Conservation (phyloP, 2,113 vertebrate genomes). For the Crypturellus undulatus region DNA sequence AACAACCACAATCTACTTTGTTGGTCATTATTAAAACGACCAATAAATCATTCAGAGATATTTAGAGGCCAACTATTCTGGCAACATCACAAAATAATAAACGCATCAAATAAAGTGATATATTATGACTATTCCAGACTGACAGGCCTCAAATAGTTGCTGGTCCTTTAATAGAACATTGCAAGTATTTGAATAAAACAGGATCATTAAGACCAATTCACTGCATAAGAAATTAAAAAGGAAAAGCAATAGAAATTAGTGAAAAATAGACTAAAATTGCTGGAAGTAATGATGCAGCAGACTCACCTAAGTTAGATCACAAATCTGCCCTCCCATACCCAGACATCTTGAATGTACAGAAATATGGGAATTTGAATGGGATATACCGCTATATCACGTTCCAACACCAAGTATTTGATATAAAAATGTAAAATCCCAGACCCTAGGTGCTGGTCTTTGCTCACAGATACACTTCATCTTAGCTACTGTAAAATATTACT, state of each 20-base stretch:
- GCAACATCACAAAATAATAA: not conserved
- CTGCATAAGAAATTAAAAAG: not conserved
- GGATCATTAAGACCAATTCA: conserved; percentile 8
- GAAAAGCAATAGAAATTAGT: not conserved
- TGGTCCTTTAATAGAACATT: not conserved
- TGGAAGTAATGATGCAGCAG: not conserved
- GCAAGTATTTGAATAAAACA: not conserved
- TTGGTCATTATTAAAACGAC: conserved; percentile 9
- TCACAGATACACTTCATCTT: not conserved
- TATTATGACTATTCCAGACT: not conserved
- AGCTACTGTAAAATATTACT: not conserved
- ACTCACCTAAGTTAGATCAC: not conserved
- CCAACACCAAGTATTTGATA: not conserved
- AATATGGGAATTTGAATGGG: not conserved
- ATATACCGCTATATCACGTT: not conserved
- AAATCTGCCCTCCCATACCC: not conserved
- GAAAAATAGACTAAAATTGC: not conserved
- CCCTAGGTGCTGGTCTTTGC: not conserved
- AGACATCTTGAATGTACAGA: not conserved
- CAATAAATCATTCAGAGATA: not conserved
- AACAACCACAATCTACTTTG: not conserved
- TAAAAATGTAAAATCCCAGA: not conserved
- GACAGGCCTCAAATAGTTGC: not conserved
- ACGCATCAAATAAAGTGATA: not conserved
- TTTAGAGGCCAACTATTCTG: not conserved